Evolutionary conservation across 2,113 vertebrate genomes (phyloP), one percentile per base, ranked within the genome.

Genomic region (Corvus moneduloides): DNA sequence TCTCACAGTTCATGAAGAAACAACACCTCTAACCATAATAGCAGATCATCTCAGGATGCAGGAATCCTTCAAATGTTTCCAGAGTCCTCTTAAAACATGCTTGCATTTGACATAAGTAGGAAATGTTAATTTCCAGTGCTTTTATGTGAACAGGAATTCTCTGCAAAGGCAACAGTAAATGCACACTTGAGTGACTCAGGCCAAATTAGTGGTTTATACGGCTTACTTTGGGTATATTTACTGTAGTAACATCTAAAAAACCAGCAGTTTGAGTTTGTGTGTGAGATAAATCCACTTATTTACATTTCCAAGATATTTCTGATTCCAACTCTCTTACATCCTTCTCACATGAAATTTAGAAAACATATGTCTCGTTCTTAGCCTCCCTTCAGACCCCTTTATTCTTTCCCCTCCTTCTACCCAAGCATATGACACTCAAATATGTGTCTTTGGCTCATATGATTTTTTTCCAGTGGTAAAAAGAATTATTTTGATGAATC

Each of bases 211-310:
- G 41, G 83, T 93, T 84, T 95, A 58, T 91, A 58, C 84, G 56
- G 92, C 91, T 96, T 43, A 32, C n/a, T 94, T 94, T 95, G 94
- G 96, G 89, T 94, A 68, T 95, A 97, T 97, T 97, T 96, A 87
- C 46, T 48, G 55, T 43, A 86, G 39, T 87, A 94, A 71, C 64
- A 83, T 94, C 81, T 93, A 54, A 77, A 95, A 96, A 95, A 87
- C 68, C 73, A 93, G 48, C 32, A 95, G 87, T 96, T 89, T 84
- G 87, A 94, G 54, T 94, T 95, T 75, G 76, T 58, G 10, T 89
- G 23, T 92, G 96, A 94, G 89, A 66, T 37, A 63, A 85, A 24
- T 58, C 41, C 22, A 43, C 16, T 54, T 86, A 89, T 84, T 77
- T 71, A 64, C 9, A 67, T 69, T 90, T 81, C 32, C 27, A 46